phyloP scores from a whole-genome alignment of 2,888 invertebrate genomes.

The Hartigia nigra region DNA sequence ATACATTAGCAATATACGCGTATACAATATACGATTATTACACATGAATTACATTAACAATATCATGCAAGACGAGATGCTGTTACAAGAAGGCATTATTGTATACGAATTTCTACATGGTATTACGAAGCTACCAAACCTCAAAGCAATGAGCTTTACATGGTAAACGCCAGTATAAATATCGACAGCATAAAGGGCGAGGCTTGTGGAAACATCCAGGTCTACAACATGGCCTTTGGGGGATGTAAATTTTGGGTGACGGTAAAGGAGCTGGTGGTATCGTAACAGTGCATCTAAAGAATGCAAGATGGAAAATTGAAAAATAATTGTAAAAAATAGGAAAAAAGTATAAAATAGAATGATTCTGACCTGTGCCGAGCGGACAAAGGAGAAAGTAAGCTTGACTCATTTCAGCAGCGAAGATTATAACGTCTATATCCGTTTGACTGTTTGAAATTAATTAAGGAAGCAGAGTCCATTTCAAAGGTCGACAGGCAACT shows the following conservation, averaged over 20 bases:
- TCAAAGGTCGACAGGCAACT: slow-evolving; percentile 18
- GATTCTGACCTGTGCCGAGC: slow-evolving; percentile 40
- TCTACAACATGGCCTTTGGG: slow-evolving; percentile 39
- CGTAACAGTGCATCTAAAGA: slow-evolving; percentile 33
- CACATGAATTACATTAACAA: background rate
- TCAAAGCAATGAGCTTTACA: slow-evolving; percentile 50
- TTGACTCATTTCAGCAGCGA: background rate
- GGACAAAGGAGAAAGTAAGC: slow-evolving; percentile 25
- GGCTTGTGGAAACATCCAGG: slow-evolving; percentile 41
- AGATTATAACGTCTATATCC: background rate
- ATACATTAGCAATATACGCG: background rate
- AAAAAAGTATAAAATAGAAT: background rate
- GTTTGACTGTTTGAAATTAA: background rate
- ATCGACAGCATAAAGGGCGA: slow-evolving; percentile 40
- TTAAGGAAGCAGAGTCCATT: slow-evolving; percentile 29
- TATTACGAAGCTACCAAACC: slow-evolving; percentile 31
- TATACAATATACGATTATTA: background rate
- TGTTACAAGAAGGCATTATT: background rate
- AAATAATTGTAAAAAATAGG: background rate
- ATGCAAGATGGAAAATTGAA: background rate
- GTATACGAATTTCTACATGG: too few species aligned
- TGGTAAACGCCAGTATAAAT: slow-evolving; percentile 42
- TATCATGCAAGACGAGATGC: background rate
- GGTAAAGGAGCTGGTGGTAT: slow-evolving; percentile 31
- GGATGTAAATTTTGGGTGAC: slow-evolving; percentile 31